These are phyloP conservation scores for Heliconius congener DNA, from an alignment of 1,140 invertebrate species.

Conservation along the genomic window DNA sequence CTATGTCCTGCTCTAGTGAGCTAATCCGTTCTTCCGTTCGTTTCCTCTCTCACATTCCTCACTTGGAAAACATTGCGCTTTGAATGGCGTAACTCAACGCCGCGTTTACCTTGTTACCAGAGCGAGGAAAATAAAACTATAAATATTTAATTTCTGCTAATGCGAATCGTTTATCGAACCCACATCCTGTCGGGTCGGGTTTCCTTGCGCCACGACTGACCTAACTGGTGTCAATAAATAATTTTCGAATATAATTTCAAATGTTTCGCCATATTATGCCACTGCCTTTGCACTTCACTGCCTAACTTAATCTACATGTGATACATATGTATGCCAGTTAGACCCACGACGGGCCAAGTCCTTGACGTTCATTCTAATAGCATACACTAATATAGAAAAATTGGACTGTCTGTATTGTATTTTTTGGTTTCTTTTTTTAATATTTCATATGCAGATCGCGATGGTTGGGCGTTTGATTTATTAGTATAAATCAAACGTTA, in stretches of 20 bases:
- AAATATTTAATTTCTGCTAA: too few species aligned
- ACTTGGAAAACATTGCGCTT: too few species aligned
- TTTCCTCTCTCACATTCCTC: too few species aligned
- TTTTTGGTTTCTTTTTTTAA: too few species aligned
- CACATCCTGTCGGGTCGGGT: too few species aligned
- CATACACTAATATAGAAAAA: background rate
- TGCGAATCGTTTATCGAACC: too few species aligned
- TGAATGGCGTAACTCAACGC: too few species aligned
- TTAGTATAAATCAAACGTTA: background rate
- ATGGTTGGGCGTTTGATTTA: background rate
- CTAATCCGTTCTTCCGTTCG: too few species aligned
- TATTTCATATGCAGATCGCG: background rate
- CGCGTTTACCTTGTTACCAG: too few species aligned
- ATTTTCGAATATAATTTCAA: background rate
- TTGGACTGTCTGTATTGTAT: background rate
- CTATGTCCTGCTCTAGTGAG: too few species aligned
- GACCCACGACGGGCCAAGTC: conserved; percentile 1
- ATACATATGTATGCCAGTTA: conserved; percentile 6
- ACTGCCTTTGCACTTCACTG: background rate
- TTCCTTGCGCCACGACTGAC: too few species aligned
- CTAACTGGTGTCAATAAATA: background rate
- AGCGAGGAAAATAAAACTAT: too few species aligned
- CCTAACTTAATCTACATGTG: background rate
- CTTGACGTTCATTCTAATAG: background rate
- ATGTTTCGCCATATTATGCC: background rate